phyloP scores from a whole-genome alignment of 2,888 invertebrate genomes.

The Osedax fenrisi region DNA sequence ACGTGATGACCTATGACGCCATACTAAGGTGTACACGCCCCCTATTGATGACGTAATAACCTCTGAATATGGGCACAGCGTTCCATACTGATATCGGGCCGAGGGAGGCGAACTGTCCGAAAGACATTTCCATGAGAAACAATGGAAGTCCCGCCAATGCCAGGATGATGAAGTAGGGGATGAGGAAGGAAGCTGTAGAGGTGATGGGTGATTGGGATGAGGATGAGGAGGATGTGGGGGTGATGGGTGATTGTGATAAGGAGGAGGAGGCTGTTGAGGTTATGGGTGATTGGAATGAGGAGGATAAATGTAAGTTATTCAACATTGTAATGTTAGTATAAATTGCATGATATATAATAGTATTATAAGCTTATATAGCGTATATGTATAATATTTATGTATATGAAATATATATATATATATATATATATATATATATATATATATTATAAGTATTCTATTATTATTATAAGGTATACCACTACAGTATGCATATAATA shows the following conservation, averaged over 20 bases:
- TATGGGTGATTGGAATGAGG: no score
- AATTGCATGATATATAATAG: no score
- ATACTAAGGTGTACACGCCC: no score
- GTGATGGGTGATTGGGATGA: no score
- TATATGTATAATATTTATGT: neutral
- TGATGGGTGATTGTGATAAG: no score
- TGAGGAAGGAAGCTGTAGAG: conserved; percentile 45
- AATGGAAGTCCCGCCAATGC: conserved; percentile 60
- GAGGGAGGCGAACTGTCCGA: conserved; percentile 67
- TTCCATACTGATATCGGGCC: conserved; percentile 71
- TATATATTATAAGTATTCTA: neutral
- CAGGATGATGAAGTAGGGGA: conserved; percentile 46
- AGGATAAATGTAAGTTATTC: no score
- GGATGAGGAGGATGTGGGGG: conserved; percentile 46
- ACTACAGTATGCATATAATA: neutral
- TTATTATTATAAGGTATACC: neutral
- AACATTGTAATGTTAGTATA: no score
- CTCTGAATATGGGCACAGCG: conserved; percentile 68
- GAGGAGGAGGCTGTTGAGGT: conserved; percentile 44
- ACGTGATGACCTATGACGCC: no score
- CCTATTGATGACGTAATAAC: conserved; percentile 46
- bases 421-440: neutral
- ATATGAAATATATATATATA: neutral
- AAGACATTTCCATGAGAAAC: conserved; percentile 65
- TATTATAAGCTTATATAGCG: no score